Evolutionary conservation across 2,797 vertebrate species (phyloP), one percentile per base, ranked within the genome.

Genomic region (Serranus cabrilla): DNA sequence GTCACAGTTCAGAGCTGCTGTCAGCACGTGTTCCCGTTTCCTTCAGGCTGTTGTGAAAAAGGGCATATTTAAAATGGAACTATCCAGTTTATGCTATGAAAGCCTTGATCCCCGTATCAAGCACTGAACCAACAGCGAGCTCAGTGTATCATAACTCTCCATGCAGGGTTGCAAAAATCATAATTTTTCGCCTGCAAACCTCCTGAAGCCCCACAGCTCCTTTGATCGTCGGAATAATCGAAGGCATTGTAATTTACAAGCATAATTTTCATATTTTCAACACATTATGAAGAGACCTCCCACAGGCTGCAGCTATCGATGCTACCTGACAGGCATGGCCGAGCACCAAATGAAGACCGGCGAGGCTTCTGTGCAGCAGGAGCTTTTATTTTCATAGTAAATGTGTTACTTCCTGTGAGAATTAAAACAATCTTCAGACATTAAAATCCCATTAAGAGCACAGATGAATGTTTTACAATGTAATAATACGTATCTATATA

Each of bases 391-490:
- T 61, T 78, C 13, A 50, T 11, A 13, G 10, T 45, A 51, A 74
- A 74, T 82, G 17, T 27, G 18, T 20, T 18, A 21, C 23, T 80
- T 78, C 62, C 57, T 78, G 50, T 61, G 21, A 80, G 27, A 71
- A 60, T 63, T 46, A 47, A 71, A 76, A 31, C 2, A 42, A 20
- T 51, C 16, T 56, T 51, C n/a, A 39, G 59, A 68, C 59, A 52
- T 63, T 55, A 16, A 13, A 65, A 68, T 76, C 45, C 42, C 60
- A 62, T 77, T 60, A 64, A 2, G 18, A 57, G 14, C 21, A 10
- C 21, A 63, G 40, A 74, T 40, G 17, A 45, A 47, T 60, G 17
- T 51, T 72, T 51, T 57, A 71, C 42, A 42, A 46, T 72, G 9
- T 50, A 18, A 73, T 63, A 61, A 39, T 4, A 3, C 49, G 14